A percentile compares a stretch with the other conserved stretches of the same genome.
These are phyloP conservation scores for Holacanthella duospinosa DNA, from an alignment of 2,888 invertebrate genomes.

Conservation along the genomic window DNA sequence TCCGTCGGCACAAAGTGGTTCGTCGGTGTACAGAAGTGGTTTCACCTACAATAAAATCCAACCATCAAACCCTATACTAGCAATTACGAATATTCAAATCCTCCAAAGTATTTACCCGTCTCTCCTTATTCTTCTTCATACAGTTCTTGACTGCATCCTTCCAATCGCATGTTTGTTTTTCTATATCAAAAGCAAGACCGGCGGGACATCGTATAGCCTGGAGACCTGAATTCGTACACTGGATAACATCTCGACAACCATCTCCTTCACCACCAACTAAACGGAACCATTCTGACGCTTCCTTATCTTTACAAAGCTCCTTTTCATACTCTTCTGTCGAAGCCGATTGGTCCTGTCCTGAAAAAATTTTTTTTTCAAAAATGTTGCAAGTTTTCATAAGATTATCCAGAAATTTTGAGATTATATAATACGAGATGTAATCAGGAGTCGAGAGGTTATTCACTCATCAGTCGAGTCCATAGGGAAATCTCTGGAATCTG, in stretches of 20 bases:
- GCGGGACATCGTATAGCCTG: slow-evolving; percentile 61
- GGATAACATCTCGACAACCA: slow-evolving; percentile 88
- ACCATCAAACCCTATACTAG: not conserved
- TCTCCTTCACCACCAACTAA: slow-evolving; percentile 79
- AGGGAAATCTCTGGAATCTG: not conserved
- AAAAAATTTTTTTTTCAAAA: not conserved
- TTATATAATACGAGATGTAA: too few relatives aligned
- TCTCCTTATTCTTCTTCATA: slow-evolving; percentile 38
- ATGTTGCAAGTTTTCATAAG: not conserved
- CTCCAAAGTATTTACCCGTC: slow-evolving; percentile 17
- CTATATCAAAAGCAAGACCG: slow-evolving; percentile 83
- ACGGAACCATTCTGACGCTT: slow-evolving; percentile 90
- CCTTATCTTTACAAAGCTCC: slow-evolving; percentile 86
- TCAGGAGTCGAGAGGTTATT: too few relatives aligned
- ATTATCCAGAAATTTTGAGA: not conserved
- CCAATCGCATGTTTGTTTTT: slow-evolving; percentile 92
- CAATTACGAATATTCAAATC: not conserved
- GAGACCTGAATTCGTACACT: slow-evolving; percentile 77
- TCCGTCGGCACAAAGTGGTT: slow-evolving; percentile 78
- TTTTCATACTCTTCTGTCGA: slow-evolving; percentile 79
- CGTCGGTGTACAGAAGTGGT: slow-evolving; percentile 76
- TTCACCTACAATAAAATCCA: slow-evolving; percentile 48
- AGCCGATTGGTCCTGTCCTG: slow-evolving; percentile 9
- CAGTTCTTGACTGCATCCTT: slow-evolving; percentile 88
- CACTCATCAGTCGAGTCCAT: not conserved